Evolutionary conservation across 2,797 vertebrate genomes (phyloP).

Genomic region (Rhadinocentrus ornatus): DNA sequence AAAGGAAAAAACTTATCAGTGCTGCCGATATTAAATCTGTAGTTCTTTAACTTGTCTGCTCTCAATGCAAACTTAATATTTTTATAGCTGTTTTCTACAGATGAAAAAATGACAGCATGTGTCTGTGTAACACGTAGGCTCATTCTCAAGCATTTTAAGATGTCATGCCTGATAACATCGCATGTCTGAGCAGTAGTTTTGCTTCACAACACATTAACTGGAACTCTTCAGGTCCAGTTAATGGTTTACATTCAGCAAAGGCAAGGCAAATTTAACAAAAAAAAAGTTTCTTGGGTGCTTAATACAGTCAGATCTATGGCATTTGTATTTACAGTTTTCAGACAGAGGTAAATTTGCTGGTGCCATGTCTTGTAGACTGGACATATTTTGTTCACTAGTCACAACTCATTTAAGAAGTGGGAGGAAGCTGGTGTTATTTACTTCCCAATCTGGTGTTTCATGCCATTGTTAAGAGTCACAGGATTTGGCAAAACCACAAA

Average conservation of each 20-base stretch:
- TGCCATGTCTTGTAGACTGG: conserved; percentile 70
- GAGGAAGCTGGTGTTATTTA: conserved; percentile 58
- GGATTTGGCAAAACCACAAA: conserved; percentile 58
- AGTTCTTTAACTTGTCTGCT: conserved; percentile 32
- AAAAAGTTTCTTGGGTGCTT: conserved; percentile 71
- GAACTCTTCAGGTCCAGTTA: conserved; percentile 8
- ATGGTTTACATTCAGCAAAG: conserved; percentile 57
- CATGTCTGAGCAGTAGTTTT: conserved; percentile 1
- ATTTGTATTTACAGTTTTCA: conserved; percentile 63
- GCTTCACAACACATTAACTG: conserved; percentile 10
- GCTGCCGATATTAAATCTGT: conserved; percentile 45
- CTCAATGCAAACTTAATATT: neutral
- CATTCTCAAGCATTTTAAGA: neutral
- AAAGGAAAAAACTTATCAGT: conserved; percentile 26
- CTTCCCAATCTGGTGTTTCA: conserved; percentile 61
- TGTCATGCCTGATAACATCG: conserved; percentile 16
- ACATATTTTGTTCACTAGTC: conserved; percentile 78
- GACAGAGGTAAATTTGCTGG: conserved; percentile 59
- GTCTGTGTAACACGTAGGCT: too few species aligned
- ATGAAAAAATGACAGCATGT: too few species aligned
- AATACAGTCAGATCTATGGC: conserved; percentile 74
- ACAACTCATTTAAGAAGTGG: conserved; percentile 59
- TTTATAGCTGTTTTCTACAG: too few species aligned
- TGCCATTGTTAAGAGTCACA: conserved; percentile 71
- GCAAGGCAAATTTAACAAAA: conserved; percentile 43